phyloP scores from a whole-genome alignment of 2,113 vertebrate species.

The Vombatus ursinus region DNA sequence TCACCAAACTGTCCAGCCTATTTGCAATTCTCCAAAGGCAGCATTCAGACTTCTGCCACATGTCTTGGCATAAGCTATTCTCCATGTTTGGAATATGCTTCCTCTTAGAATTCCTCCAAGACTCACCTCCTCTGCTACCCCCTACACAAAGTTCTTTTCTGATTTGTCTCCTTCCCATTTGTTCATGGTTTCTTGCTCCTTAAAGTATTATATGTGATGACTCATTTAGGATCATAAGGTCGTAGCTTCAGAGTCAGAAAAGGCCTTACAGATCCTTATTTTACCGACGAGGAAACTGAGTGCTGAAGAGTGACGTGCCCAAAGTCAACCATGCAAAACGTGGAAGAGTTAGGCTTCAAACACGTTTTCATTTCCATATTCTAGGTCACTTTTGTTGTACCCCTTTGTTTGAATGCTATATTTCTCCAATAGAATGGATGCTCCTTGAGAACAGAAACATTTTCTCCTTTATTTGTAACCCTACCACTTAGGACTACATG shows the following conservation, averaged over 20 bases:
- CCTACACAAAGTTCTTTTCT: neutral
- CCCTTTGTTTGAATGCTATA: too few species aligned
- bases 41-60: neutral
- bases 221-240: neutral
- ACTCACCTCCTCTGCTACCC: neutral
- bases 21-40: neutral
- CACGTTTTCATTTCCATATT: too few species aligned
- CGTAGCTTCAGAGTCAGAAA: neutral
- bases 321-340: too few species aligned
- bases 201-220: neutral
- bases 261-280: neutral
- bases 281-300: neutral
- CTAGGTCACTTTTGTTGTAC: too few species aligned
- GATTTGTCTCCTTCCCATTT: neutral
- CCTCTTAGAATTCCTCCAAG: neutral
- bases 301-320: neutral
- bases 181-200: neutral
- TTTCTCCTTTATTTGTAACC: too few species aligned
- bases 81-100: neutral
- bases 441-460: too few species aligned
- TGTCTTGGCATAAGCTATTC: neutral
- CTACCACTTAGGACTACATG: too few species aligned
- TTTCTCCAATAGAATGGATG: too few species aligned
- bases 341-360: too few species aligned
- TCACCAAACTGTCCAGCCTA: neutral